Evolutionary conservation across 1,140 invertebrate species (phyloP), one percentile per base, ranked within the genome.

Genomic region (Thrips palmi): DNA sequence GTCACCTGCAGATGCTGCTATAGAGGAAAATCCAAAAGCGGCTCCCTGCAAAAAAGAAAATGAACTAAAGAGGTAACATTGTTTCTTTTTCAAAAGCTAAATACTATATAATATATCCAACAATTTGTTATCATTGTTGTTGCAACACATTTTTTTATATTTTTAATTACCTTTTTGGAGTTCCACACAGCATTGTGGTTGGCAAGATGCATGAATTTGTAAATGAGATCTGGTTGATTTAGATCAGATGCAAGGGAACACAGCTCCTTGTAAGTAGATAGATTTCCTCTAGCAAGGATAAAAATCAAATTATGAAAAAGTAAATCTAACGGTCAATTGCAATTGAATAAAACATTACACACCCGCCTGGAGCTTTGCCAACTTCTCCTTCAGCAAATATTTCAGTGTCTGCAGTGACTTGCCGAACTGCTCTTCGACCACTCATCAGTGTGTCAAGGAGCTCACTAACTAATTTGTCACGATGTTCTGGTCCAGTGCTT

Each of bases 171-270:
- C 40, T 46, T 74, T 59, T 86, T 87, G 1, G 86, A 88, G 49
- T 86, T 91, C 88, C 88, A 96, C 17, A 84, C 68, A 3, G 83
- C 75, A 62, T 93, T 88, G 50, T 93, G 81, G 64, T 92, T 89
- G 3, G 87, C 87, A 39, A 96, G 59, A 56, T 91, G 77, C 77
- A 94, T 84, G 53, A 96, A 96, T 57, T 87, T 83, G 57, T 94
- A 96, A 41, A 93, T 73, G 29, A 96, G 66, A 56, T 94, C 87
- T 1, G 89, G 89, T 53, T 93, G 82, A 52, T 93, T 91, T 22
- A 94, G 61, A 59, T 93, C 87, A 4, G 83, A 86, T 1, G 87
- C 88, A 10, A 96, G 62, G 0, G 85, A 81, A 59, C 87, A 94
- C 3, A 96, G 67, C 60, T 94, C 89, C 54, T 84, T 86, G 52